These are phyloP conservation scores for Scylla paramamosain DNA, from an alignment of 1,140 invertebrate genomes.

Conservation along the genomic window DNA sequence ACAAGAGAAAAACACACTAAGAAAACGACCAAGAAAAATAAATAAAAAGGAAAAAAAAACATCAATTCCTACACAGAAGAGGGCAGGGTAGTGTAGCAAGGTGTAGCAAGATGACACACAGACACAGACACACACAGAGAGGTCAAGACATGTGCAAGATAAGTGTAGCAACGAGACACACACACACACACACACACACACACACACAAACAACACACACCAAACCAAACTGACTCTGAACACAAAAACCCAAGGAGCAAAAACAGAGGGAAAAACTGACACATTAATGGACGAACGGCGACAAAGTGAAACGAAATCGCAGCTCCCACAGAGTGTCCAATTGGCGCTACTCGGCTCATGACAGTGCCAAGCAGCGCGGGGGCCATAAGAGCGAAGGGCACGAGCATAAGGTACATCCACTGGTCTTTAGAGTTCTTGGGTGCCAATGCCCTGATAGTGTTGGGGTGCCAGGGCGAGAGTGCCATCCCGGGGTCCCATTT, in stretches of 20 bases:
- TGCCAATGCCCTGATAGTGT: conserved; percentile 32
- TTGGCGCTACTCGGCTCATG: conserved; percentile 47
- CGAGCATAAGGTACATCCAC: not conserved
- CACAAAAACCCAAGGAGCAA: not conserved
- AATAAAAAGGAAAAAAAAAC: no score
- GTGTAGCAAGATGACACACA: no score
- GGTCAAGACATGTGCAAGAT: no score
- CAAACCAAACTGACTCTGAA: no score
- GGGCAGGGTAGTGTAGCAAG: no score
- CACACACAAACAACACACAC: not conserved
- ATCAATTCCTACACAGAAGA: no score
- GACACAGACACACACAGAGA: not conserved
- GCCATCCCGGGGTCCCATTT: conserved; percentile 64
- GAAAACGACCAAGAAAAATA: no score
- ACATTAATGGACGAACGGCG: conserved; percentile 67
- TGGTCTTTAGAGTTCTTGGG: not conserved
- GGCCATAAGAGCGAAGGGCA: not conserved
- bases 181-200: conserved; percentile 4
- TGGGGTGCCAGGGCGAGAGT: not conserved
- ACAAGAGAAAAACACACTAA: no score
- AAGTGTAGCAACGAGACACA: no score
- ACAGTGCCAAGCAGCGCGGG: not conserved
- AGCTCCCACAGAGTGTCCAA: conserved; percentile 66
- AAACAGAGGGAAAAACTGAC: conserved; percentile 26
- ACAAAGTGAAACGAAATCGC: conserved; percentile 73